These are phyloP conservation scores for Clostera curtula DNA, from an alignment of 2,888 invertebrate genomes.

Conservation along the genomic window DNA sequence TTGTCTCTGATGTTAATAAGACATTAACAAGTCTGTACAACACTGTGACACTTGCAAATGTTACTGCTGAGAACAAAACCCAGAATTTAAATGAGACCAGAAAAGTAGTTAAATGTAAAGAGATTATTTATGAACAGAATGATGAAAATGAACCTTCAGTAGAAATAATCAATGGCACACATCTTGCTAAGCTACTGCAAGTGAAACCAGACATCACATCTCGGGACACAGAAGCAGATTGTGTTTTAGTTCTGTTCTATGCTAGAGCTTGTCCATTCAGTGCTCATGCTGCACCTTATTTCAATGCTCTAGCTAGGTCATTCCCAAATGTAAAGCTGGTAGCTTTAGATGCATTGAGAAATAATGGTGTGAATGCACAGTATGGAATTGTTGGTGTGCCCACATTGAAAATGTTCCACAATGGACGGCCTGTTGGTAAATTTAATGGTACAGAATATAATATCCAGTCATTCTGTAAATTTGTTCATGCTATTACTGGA, in stretches of 20 bases:
- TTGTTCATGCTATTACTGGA: constrained; percentile 85
- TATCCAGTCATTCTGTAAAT: constrained; percentile 84
- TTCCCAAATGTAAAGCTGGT: constrained; percentile 92
- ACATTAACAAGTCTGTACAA: constrained; percentile 60
- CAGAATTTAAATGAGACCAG: constrained; percentile 51
- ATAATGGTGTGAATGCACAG: constrained; percentile 90
- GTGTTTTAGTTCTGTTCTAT: constrained; percentile 90
- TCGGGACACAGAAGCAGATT: constrained; percentile 78
- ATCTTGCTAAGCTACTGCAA: constrained; percentile 78
- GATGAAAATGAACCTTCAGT: constrained; percentile 58
- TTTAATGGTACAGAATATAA: constrained; percentile 89
- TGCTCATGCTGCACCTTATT: constrained; percentile 90
- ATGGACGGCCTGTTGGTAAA: constrained; percentile 88
- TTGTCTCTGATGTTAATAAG: constrained; percentile 63
- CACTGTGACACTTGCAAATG: constrained; percentile 58
- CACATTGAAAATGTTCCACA: constrained; percentile 91
- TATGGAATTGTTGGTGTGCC: constrained; percentile 95
- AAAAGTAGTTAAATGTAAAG: constrained; percentile 60
- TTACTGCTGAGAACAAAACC: constrained; percentile 53
- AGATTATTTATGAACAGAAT: constrained; percentile 46
- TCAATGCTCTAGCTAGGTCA: constrained; percentile 90
- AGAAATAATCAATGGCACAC: constrained; percentile 82
- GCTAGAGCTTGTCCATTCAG: constrained; percentile 94
- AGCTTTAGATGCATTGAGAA: constrained; percentile 90
- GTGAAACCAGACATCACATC: constrained; percentile 78